Evolutionary conservation across 2,113 vertebrate genomes (phyloP).

Genomic region (Dinomys branickii): DNA sequence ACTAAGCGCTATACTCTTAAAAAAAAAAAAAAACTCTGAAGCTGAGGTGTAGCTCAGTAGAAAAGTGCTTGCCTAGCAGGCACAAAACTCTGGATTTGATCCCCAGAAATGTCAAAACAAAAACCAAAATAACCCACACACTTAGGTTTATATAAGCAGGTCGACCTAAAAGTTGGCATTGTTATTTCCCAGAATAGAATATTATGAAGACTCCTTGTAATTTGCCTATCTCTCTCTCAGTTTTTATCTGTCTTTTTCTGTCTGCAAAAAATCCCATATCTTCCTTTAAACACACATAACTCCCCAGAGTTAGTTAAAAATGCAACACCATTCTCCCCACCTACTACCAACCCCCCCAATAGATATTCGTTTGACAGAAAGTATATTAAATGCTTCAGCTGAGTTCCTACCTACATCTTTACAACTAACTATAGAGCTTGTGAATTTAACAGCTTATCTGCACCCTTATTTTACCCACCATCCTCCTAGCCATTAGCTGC

Average conservation of each 20-base stretch:
- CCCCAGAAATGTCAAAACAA: not conserved
- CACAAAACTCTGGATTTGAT: not conserved
- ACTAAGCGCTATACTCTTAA: not conserved
- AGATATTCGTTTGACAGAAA: constrained; percentile 13
- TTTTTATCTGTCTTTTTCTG: constrained; percentile 1
- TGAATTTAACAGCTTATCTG: not conserved
- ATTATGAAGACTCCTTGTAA: not conserved
- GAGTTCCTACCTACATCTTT: not conserved
- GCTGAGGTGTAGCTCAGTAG: not conserved
- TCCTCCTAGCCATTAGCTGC: not conserved
- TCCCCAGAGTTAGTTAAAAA: not conserved
- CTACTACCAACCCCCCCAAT: not conserved
- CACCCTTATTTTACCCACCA: not conserved
- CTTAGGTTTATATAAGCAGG: not conserved
- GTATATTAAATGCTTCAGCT: not conserved
- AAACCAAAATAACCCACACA: not conserved
- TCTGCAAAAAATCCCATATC: not conserved
- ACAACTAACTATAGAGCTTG: not conserved
- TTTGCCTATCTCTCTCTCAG: not conserved
- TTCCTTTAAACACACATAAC: constrained; percentile 12
- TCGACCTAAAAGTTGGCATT: not conserved
- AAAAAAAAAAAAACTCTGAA: not conserved
- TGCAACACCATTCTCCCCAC: not conserved
- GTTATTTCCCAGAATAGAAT: not conserved
- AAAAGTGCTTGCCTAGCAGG: not conserved